Conservation (phyloP, 2,113 vertebrate species). For the Gymnogyps californianus region DNA sequence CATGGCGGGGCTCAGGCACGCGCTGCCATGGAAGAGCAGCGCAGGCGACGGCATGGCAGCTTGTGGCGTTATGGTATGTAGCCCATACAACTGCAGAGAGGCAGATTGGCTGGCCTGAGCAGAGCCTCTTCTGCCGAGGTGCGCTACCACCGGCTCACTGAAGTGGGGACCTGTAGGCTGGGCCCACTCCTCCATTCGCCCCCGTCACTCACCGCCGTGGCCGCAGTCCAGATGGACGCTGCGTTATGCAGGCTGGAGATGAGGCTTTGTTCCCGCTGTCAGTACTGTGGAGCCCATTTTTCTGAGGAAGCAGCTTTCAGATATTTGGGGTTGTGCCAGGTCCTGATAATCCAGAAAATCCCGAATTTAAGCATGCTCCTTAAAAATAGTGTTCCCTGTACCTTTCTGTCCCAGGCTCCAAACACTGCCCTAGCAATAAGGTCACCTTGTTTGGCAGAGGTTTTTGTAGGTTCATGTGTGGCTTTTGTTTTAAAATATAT, state of each 20-base stretch:
- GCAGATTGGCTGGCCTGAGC: not conserved
- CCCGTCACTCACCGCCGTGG: not conserved
- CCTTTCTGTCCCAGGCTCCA: not conserved
- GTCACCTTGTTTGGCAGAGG: not conserved
- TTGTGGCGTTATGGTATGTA: constrained; percentile 40
- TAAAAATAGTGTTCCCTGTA: not conserved
- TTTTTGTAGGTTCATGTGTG: not conserved
- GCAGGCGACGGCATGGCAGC: not conserved
- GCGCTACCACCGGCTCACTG: not conserved
- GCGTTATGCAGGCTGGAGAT: not conserved
- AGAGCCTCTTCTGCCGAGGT: not conserved
- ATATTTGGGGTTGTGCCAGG: constrained; percentile 25
- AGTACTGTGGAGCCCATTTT: constrained; percentile 33
- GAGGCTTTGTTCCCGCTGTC: constrained; percentile 39
- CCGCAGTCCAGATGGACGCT: not conserved
- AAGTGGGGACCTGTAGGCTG: not conserved
- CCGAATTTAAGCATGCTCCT: not conserved
- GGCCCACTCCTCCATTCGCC: not conserved
- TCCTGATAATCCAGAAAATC: constrained; percentile 43
- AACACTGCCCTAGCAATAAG: not conserved
- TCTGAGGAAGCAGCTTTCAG: constrained; percentile 44
- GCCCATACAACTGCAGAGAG: not conserved
- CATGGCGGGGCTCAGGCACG: not conserved
- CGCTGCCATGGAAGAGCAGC: rapidly evolving
- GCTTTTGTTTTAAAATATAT: constrained; percentile 34